These are phyloP conservation scores for Drosophila siamana DNA, from an alignment of 2,888 invertebrate genomes.

Conservation along the genomic window DNA sequence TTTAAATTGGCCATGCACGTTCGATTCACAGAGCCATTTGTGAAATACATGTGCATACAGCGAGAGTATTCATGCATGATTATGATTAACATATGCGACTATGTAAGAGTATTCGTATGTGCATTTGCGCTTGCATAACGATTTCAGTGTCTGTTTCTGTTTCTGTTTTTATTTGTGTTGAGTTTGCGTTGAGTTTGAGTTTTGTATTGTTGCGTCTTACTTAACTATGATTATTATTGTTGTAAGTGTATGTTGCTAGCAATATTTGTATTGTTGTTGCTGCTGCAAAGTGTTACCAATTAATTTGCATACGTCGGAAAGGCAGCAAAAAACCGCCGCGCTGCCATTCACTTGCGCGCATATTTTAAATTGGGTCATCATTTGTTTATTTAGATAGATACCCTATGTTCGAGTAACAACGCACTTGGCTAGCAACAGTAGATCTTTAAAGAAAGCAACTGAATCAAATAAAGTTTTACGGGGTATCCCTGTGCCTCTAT, in stretches of 20 bases:
- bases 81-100: conserved; percentile 39
- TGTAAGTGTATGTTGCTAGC: conserved; percentile 15
- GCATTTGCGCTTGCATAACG: conserved; percentile 55
- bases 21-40: conserved; percentile 59
- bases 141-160: conserved; percentile 29
- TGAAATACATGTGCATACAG: conserved; percentile 36
- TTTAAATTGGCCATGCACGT: conserved; percentile 69
- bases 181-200: conserved; percentile 34
- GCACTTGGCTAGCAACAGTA: too few relatives aligned
- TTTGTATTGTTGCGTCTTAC: conserved; percentile 57
- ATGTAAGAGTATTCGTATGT: conserved; percentile 14
- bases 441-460: too few relatives aligned
- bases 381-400: conserved; percentile 45
- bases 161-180: conserved; percentile 30
- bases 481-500: too few relatives aligned
- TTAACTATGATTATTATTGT: conserved; percentile 45
- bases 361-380: conserved; percentile 63
- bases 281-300: conserved; percentile 76
- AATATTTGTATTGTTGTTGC: conserved; percentile 33
- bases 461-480: too few relatives aligned
- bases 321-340: conserved; percentile 33
- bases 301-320: conserved; percentile 73
- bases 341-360: conserved; percentile 69
- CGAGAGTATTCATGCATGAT: conserved; percentile 43
- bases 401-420: conserved; percentile 24